phyloP scores from a whole-genome alignment of 2,797 vertebrate genomes.

The Sebastes diploproa region DNA sequence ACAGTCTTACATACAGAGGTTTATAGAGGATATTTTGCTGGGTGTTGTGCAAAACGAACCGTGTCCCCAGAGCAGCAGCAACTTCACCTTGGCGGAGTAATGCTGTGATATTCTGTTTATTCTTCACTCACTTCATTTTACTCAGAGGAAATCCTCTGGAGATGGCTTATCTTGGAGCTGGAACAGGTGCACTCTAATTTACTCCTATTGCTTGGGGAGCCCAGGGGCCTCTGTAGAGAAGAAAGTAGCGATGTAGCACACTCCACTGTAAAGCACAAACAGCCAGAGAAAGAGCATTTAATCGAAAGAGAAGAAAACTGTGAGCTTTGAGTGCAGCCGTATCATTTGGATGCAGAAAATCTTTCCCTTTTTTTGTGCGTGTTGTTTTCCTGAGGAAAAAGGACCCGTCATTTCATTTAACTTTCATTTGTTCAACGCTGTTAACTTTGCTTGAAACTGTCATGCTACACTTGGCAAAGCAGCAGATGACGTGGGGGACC shows the following conservation, averaged over 20 bases:
- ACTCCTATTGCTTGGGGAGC: conserved; percentile 88
- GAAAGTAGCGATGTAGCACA: conserved; percentile 84
- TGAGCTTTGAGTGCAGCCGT: conserved; percentile 75
- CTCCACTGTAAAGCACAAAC: conserved; percentile 84
- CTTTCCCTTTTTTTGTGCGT: conserved; percentile 23
- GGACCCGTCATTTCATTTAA: conserved; percentile 71
- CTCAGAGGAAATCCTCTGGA: conserved; percentile 85
- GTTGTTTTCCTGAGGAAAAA: conserved; percentile 52
- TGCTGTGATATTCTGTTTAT: conserved; percentile 88
- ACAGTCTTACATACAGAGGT: conserved; percentile 79
- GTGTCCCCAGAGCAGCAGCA: conserved; percentile 81
- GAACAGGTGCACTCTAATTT: conserved; percentile 90
- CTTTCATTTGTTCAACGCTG: conserved; percentile 75
- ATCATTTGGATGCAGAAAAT: conserved; percentile 78
- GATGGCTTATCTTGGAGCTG: conserved; percentile 87
- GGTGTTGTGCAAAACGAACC: conserved; percentile 85
- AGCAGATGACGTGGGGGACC: conserved; percentile 70
- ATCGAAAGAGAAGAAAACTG: conserved; percentile 82
- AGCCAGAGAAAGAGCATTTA: conserved; percentile 85
- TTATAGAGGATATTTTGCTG: conserved; percentile 85
- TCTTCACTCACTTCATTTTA: conserved; percentile 87
- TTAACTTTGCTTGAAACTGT: conserved; percentile 77
- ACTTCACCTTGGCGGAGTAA: conserved; percentile 85
- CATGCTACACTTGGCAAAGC: conserved; percentile 71
- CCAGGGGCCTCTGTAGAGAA: conserved; percentile 85